Evolutionary conservation across 2,113 vertebrate genomes (phyloP), one percentile per base, ranked within the genome.

Genomic region (Stercorarius parasiticus): DNA sequence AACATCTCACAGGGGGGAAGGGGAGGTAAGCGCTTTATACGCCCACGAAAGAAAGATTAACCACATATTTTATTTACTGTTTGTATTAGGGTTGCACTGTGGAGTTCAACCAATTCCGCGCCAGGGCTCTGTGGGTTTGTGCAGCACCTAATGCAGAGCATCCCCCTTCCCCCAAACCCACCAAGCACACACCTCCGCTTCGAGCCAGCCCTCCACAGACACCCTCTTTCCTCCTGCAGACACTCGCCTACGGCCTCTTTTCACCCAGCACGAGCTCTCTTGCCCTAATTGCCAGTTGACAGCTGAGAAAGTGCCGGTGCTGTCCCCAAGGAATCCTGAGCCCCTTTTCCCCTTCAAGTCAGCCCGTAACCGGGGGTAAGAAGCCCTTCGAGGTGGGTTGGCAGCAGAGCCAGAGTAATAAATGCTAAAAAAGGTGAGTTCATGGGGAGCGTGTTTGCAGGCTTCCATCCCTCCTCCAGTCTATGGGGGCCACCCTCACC

Each of bases 1-100:
- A 97, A 97, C 86, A 96, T 95, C 95, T 97, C 95, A 94, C 23
- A 23, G 27, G 82, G 96, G 93, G 93, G 95, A 94, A 94, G 89
- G 95, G 94, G 82, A 94, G 91, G 94, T 95, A 94, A 93, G 94
- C 38, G 21, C 82, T 95, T 96, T 91, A 93, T 89, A 95, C 93
- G 66, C 97, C 95, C 87, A 96, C 86, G n/a, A 89, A 95, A 96
- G 83, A 94, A 93, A 97, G 91, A 97, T 95, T 96, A 96, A 97
- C 96, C 91, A 81, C 97, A 94, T 89, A 96, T 95, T 96, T 94
- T 96, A 97, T 95, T 95, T 97, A 95, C 96, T 94, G 93, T 91
- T 95, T 95, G 89, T 73, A 85, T 91, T 93, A 97, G 16, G 6
- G 78, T 56, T 91, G 89, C 74, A 82, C 70, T 0, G 3, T 36